phyloP scores from a whole-genome alignment of 1,140 invertebrate genomes.

The Bombus sibiricus region DNA sequence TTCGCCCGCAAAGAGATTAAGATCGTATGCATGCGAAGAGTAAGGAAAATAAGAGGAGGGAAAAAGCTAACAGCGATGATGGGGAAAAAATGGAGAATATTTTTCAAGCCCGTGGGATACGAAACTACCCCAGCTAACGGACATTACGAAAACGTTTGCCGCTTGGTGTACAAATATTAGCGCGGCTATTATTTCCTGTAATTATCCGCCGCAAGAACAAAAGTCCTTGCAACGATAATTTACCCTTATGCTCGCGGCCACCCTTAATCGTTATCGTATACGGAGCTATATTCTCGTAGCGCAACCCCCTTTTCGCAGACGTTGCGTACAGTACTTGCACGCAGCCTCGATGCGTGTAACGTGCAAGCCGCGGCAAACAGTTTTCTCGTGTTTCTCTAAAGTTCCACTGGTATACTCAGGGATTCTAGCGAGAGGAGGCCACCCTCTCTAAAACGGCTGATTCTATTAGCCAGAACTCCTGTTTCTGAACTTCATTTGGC shows the following conservation, averaged over 20 bases:
- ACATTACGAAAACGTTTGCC: neutral
- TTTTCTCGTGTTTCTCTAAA: slow-evolving; percentile 65
- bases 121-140: neutral
- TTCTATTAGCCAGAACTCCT: slow-evolving; percentile 64
- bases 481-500: slow-evolving; percentile 62
- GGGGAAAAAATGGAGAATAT: neutral
- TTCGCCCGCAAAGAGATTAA: neutral
- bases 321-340: slow-evolving; percentile 30
- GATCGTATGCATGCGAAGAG: neutral
- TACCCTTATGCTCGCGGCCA: slow-evolving; percentile 50
- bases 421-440: slow-evolving; percentile 3
- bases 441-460: slow-evolving; percentile 54
- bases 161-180: slow-evolving; percentile 36
- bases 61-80: neutral
- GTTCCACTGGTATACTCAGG: slow-evolving; percentile 33
- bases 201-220: slow-evolving; percentile 57
- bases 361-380: slow-evolving; percentile 56
- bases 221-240: slow-evolving; percentile 63
- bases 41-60: neutral
- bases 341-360: slow-evolving; percentile 46
- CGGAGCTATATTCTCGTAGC: slow-evolving; percentile 36
- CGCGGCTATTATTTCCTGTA: slow-evolving; percentile 44
- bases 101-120: neutral
- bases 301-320: neutral
- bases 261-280: slow-evolving; percentile 63